Evolutionary conservation across 2,797 vertebrate genomes (phyloP).

Genomic region (Labeo calbasu): DNA sequence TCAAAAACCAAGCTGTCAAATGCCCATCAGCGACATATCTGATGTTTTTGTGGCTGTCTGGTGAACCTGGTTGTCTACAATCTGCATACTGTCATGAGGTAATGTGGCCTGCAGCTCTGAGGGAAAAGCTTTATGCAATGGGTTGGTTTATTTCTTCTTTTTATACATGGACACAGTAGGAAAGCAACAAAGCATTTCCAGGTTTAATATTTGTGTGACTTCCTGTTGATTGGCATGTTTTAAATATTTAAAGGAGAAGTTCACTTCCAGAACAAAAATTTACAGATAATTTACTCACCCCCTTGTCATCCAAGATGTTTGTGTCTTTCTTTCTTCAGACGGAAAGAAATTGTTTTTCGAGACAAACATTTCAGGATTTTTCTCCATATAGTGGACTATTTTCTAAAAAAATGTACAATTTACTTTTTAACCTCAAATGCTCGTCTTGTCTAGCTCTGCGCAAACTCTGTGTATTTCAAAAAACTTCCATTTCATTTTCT

Average conservation of each 20-base stretch:
- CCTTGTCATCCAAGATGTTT: no score
- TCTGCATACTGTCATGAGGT: slow-evolving; percentile 36
- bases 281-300: no score
- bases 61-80: slow-evolving; percentile 23
- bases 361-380: no score
- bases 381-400: no score
- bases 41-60: slow-evolving; percentile 35
- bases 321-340: no score
- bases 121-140: slow-evolving; percentile 12
- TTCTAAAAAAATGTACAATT: no score
- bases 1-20: slow-evolving; percentile 71
- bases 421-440: no score
- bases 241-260: neutral
- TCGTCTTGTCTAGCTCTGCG: no score
- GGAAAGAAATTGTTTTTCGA: no score
- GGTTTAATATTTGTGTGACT: neutral
- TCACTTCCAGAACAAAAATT: no score
- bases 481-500: no score
- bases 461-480: no score
- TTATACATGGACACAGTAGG: neutral
- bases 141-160: slow-evolving; percentile 28
- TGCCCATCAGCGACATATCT: slow-evolving; percentile 73
- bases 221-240: neutral
- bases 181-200: neutral
- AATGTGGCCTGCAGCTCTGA: slow-evolving; percentile 33